Conservation (phyloP, 2,113 vertebrate genomes). For the Daboia siamensis region DNA sequence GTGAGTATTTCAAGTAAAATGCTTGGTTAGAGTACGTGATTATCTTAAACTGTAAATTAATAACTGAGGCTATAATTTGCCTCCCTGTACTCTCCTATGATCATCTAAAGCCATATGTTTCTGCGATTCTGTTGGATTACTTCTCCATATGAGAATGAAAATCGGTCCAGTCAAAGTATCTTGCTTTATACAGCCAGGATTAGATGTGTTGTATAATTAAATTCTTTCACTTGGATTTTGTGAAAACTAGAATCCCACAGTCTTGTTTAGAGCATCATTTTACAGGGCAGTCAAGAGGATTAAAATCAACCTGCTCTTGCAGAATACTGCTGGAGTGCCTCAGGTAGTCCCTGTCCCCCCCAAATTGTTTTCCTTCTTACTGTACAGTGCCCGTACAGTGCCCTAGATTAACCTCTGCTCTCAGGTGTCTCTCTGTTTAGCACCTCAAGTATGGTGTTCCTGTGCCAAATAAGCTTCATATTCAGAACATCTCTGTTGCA, state of each 20-base stretch:
- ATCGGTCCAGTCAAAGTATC: not conserved
- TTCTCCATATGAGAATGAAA: not conserved
- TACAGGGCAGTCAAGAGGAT: not conserved
- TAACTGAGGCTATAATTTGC: not conserved
- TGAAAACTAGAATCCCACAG: not conserved
- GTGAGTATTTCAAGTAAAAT: conserved; percentile 28
- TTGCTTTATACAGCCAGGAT: not conserved
- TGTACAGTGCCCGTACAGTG: too few species aligned
- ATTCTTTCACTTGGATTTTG: not conserved
- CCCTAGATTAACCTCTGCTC: not conserved
- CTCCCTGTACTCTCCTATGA: not conserved
- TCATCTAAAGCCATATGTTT: not conserved
- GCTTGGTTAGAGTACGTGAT: not conserved
- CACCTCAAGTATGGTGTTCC: not conserved
- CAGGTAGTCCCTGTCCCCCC: not conserved
- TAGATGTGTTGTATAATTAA: not conserved
- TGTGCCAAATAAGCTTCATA: not conserved
- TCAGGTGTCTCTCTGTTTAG: not conserved
- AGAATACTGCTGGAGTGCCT: not conserved
- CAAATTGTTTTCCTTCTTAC: not conserved
- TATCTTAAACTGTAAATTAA: not conserved
- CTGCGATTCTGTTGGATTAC: conserved; percentile 15
- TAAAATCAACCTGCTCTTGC: not conserved
- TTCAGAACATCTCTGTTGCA: not conserved
- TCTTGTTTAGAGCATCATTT: not conserved